Evolutionary conservation across 92 coral and sea anemone species (phyloP), one percentile per base, ranked within the genome.

Genomic region (Phenganax subtilis): DNA sequence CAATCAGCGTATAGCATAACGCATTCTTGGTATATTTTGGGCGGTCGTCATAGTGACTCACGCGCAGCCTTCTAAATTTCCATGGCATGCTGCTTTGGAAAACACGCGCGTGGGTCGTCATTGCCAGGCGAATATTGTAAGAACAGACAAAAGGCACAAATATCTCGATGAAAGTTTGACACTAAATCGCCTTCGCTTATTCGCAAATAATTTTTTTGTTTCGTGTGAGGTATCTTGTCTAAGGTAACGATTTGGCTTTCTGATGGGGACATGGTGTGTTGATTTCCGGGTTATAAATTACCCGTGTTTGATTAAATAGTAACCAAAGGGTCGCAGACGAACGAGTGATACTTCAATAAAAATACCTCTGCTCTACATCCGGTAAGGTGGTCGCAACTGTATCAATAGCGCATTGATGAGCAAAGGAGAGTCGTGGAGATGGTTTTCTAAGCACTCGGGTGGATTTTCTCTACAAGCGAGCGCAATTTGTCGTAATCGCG

Each of bases 341-440:
- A 8, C 54, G 81, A 55, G 44, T 27, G 72, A 55, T 79, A 51
- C 60, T 65, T 62, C 57, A 31, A 62, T 64, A 61, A 52, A 79
- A 62, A 62, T 63, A 62, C 25, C 9, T 68, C 73, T 3, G 11
- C 14, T 44, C 74, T 20, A 65, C 74, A 44, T 79, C 83, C 83
- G 83, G 83, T 65, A 2, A 37, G 54, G n/a, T 30, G 53, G 5
- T 37, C 53, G 37, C 83, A 53, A 79, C 82, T 77, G 83, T 79
- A 79, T 79, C 83, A 79, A 79, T 79, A 79, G 83, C 72, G 65
- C 83, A 79, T 79, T 79, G 83, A 79, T 79, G 54, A 62, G 55
- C 55, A 37, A 37, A 37, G 3, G 31, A 8, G 37, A 63, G 31
- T 20, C 16, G 15, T 7, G 82, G 31, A 62, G 6, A 79, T 79